Base-by-base conservation (phyloP, 2,888 invertebrate species). In the Bimastos eiseni region DNA sequence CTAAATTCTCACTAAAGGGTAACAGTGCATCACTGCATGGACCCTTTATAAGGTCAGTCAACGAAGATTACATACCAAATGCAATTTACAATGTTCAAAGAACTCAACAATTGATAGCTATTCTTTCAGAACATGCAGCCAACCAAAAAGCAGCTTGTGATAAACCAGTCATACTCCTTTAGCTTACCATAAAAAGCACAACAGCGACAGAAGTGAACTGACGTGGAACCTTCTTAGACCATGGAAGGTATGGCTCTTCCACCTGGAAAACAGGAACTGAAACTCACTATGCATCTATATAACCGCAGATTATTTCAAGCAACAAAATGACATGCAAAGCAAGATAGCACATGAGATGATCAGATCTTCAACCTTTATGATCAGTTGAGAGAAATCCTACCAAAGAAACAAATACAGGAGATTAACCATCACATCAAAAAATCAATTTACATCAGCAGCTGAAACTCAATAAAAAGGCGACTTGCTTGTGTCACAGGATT, bases 241-340 rank as follows among this genome's bases (percentile, higher is more conserved):
- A 95, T 0, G 98, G 97, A 94, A 99, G 95, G 93, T 97, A 99
- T 0, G 99, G 98, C 93, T 99, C 99, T 93, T 97, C 97, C 94
- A 97, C 97, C 93, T 94, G 93, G 21, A 93, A 93, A 37, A 84
- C 33, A 89, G 55, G 89, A 55, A 33, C 13, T n/a, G 13, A 8
- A n/a, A n/a, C 49, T 36, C 17, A 34, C 38, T 36, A 24, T 34
- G 8, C 83, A 90, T 30, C 34, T 0, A 19, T 44, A 84, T 33
- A n/a, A n/a, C n/a, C n/a, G n/a, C 89, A 89, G 21, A 88, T 55
- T n/a, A 70, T 70, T 70, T 70, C 70, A 70, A 70, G 11, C n/a
- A 70, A 70, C n/a, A n/a, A 70, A 70, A 70, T 8, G 30, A n/a
- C 70, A 70, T 70, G 70, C 30, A 70, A 30, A 11, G 70, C 30